Evolutionary conservation across 2,888 invertebrate species (phyloP), one percentile per base, ranked within the genome.

Genomic region (Sminthurides aquaticus): DNA sequence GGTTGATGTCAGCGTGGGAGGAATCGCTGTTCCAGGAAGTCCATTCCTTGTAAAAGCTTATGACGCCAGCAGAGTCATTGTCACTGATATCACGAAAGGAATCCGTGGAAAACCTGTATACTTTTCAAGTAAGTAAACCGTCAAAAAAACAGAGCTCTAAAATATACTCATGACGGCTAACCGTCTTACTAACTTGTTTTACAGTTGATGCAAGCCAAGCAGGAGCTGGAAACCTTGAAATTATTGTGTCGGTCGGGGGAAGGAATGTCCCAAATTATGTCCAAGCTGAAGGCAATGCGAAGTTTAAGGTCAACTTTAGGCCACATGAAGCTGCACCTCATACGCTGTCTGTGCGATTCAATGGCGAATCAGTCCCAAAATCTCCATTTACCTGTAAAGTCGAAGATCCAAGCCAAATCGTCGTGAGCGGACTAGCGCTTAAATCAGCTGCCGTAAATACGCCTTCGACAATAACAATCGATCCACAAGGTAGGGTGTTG

Each of bases 211-310:
- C 84, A 5, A 82, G 82, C 66, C 80, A 81, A 75, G 84, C 83
- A 76, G 93, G 97, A 69, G 95, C 96, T 58, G 97, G 97, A 26
- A 97, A 97, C 80, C 82, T 97, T 77, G 97, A 98, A 81, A 97
- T 98, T 62, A 96, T 97, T 68, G 96, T 98, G 0, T 94, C 96
- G 0, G 95, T 96, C 1, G 92, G 90, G 76, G 94, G 94, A 18
- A 87, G 94, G 76, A 98, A 98, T 80, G 96, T 98, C 20, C 97
- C 97, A 11, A 98, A 98, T 81, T 97, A 94, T 78, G 97, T 98
- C 1, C 93, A 95, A 77, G 91, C 94, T 54, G 96, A 97, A 81
- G 96, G 96, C 49, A 96, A 96, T 79, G 97, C 96, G 0, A 87
- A 92, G 75, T 98, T 98, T 77, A 79, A 86, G 78, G 90, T 91